These are phyloP conservation scores for Apogon hyalosoma DNA, from an alignment of 2,797 vertebrate genomes.

Conservation along the genomic window DNA sequence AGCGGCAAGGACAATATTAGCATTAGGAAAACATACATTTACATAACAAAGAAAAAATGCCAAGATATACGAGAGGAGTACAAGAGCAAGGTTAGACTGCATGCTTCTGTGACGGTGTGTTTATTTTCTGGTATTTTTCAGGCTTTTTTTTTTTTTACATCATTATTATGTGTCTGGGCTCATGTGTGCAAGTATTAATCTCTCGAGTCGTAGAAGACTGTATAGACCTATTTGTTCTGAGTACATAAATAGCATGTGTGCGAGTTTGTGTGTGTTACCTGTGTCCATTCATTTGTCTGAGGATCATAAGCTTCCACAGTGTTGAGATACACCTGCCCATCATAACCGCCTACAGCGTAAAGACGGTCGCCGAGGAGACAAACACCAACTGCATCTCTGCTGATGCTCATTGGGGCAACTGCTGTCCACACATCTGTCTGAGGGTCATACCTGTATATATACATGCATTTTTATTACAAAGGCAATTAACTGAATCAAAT, in stretches of 20 bases:
- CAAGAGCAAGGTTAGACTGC: slow-evolving; percentile 42
- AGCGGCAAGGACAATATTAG: slow-evolving; percentile 53
- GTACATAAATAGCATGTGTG: not conserved
- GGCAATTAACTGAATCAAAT: not conserved
- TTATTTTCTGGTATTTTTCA: slow-evolving; percentile 3
- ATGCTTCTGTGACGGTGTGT: slow-evolving; percentile 8
- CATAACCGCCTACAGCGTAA: slow-evolving; percentile 96
- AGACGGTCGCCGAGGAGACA: slow-evolving; percentile 95
- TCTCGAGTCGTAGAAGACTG: not conserved
- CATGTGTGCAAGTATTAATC: slow-evolving; percentile 1
- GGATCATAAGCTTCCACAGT: slow-evolving; percentile 97
- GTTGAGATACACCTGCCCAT: slow-evolving; percentile 95
- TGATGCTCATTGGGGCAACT: slow-evolving; percentile 97
- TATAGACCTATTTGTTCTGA: not conserved
- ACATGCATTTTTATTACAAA: slow-evolving; percentile 17
- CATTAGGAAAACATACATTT: slow-evolving; percentile 58
- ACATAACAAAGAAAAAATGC: slow-evolving; percentile 42
- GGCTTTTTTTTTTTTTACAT: slow-evolving; percentile 11
- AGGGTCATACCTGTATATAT: slow-evolving; percentile 90
- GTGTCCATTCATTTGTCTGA: slow-evolving; percentile 97
- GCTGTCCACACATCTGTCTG: slow-evolving; percentile 97
- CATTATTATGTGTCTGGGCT: not conserved
- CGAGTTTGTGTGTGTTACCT: slow-evolving; percentile 80
- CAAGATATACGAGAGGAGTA: slow-evolving; percentile 21
- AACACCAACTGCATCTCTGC: slow-evolving; percentile 96